Base-by-base conservation (phyloP, 2,113 vertebrate species). In the Labrus mixtus region DNA sequence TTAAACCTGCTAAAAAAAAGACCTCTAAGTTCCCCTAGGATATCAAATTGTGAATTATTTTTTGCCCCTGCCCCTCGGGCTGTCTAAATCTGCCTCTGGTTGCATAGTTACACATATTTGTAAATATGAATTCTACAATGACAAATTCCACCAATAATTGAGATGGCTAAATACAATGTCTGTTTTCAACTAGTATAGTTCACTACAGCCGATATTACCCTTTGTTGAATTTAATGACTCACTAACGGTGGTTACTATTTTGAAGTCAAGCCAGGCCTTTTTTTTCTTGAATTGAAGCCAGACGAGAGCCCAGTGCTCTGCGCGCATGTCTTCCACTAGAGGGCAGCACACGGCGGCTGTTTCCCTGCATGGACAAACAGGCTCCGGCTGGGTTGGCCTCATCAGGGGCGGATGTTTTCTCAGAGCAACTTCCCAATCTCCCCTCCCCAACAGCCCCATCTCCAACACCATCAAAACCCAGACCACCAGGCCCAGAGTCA, bases 351-450 rank as follows among this genome's bases (percentile, higher is more conserved):
- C 50, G 66, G 72, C 12, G 84, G 64, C 80, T 61, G 74, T 1
- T 58, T 51, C 48, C 23, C 51, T 60, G 71, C 67, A 63, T 51
- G 78, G 82, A 86, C 89, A 89, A 87, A 89, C 80, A 83, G 83
- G 77, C 85, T 88, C 83, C 63, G 85, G 73, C 83, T 81, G 90
- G 83, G 57, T 76, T 76, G 87, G 85, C 79, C 84, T 86, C 80
- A 88, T 89, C 90, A 85, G 78, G 87, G 87, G 81, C 90, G 87
- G 92, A 91, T 92, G 90, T 93, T 91, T 91, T 91, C 81, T 87
- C 81, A 79, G 66, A 60, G 73, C 74, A 89, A 87, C 84, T 90
- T 91, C 78, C 86, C 86, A 89, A 76, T 50, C 36, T 11, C 75
- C 68, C 73, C 81, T 36, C 51, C 53, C 65, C 53, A 22, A 13